Evolutionary conservation across 2,888 invertebrate genomes (phyloP), one percentile per base, ranked within the genome.

Genomic region (Drosophila monieri): DNA sequence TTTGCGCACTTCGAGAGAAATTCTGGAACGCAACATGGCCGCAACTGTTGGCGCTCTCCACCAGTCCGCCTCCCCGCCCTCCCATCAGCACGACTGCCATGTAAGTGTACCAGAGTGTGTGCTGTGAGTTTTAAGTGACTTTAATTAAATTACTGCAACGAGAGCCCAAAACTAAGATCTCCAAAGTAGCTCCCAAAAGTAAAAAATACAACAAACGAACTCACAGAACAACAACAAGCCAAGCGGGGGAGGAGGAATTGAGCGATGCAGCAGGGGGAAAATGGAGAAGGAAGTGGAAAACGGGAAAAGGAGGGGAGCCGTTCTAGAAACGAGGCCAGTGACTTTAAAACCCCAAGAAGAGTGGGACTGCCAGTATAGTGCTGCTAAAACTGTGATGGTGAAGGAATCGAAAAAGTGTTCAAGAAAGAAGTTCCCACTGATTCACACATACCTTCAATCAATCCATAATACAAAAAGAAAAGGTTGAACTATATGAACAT

Each of bases 1-100:
- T 55, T 79, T 89, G 88, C 89, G 89, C 62, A 88, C 89, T 71
- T 90, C 89, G 62, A 84, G 79, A 77, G 90, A 90, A 76, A 78
- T 89, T 69, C 74, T 90, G 78, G 90, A 89, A 72, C 89, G 89
- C 76, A 89, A 88, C 78, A 83, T 89, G 72, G 76, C 78, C 64
- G 79, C 79, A 64, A 64, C 85, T 32, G 60, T 87, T 44, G 77
- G 74, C 51, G 77, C 80, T 52, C 60, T 85, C 58, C 83, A 69
- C 10, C 74, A 70, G 39, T 60, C 68, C 47, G 59, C 62, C 56
- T 30, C 59, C 65, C 68, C 69, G 60, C 67, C 53, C 62, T 57
- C 68, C 52, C 66, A 37, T 23, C 72, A 54, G 44, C 57, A 55
- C 56, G 81, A 85, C 61, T 75, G 62, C 61, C 73, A 77, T 73